Evolutionary conservation across 2,888 invertebrate species (phyloP).

Genomic region (Autographa gamma): DNA sequence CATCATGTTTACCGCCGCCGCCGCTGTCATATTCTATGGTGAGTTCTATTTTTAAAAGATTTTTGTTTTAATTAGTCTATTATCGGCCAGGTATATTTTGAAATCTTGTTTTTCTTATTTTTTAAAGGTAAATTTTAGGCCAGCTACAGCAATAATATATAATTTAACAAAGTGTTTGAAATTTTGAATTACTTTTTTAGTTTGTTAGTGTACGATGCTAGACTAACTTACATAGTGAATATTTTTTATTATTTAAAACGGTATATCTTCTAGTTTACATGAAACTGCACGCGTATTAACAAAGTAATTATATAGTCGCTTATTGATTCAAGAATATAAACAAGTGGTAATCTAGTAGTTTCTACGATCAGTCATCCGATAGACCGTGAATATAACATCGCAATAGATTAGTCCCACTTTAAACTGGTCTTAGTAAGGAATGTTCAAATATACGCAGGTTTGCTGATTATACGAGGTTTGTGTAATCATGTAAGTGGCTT

Average conservation of each 20-base stretch:
- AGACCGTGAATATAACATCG: constrained; percentile 53
- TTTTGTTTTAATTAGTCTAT: not conserved
- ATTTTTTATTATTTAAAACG: not conserved
- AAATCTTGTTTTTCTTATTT: not conserved
- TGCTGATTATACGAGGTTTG: constrained; percentile 40
- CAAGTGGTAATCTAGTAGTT: constrained; percentile 45
- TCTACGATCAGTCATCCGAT: constrained; percentile 45
- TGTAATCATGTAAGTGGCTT: constrained; percentile 42
- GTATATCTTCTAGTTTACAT: not conserved
- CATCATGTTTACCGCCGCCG: constrained; percentile 90
- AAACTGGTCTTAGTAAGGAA: constrained; percentile 36
- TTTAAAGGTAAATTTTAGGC: not conserved
- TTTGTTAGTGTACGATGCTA: not conserved
- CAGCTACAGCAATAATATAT: not conserved
- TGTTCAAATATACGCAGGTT: constrained; percentile 40
- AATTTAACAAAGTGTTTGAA: not conserved
- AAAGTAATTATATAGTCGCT: constrained; percentile 19
- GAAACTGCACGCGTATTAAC: constrained; percentile 25
- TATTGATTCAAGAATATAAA: constrained; percentile 44
- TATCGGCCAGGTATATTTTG: not conserved
- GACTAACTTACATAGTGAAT: not conserved
- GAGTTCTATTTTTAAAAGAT: constrained; percentile 41
- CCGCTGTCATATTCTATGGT: constrained; percentile 90
- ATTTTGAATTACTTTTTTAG: not conserved
- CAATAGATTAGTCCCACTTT: constrained; percentile 38